Evolutionary conservation across 2,888 invertebrate species (phyloP), one percentile per base, ranked within the genome.

Genomic region (Scrobipalpa costella): DNA sequence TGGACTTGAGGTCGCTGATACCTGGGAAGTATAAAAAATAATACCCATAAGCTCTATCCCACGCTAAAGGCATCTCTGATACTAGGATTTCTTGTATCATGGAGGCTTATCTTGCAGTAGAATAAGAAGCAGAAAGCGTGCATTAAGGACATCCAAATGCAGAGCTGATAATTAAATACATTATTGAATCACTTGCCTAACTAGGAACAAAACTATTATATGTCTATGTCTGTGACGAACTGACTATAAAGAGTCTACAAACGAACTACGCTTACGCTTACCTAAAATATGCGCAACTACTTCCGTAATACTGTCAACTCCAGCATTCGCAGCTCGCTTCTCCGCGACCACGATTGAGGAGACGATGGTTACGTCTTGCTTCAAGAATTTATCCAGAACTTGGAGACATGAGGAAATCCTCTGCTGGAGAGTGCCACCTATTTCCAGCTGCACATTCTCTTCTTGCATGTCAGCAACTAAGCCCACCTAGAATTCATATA

Each of bases 301-400:
- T 69, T 96, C 95, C 0, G 97, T 94, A 61, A 95, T 92, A 73
- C 93, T 94, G 40, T 93, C 93, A 62, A 94, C 92, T 0, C 93
- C 93, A 7, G 92, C 90, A 0, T 92, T 92, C 0, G 93, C 93
- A 0, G 92, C 88, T 69, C 93, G 92, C 86, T 97, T 97, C 79
- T 97, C 96, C 0, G 98, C 98, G 0, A 97, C 95, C 0, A 98
- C 96, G 88, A 97, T 96, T 69, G 96, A 96, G 0, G 95, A 93
- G 0, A 97, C 96, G 17, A 97, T 92, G 0, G 96, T 86, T 0
- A 90, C 84, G 2, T 95, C 94, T 67, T 95, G 94, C 66, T 93
- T 93, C 62, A 99, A 86, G 84, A 99, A 93, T 40, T 87, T 90
- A 76, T 96, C 95, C 36, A 98, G 84, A 0, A 95, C 93, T 38